A percentile compares a stretch with the other conserved stretches of the same genome.
Evolutionary conservation across 2,888 invertebrate species (phyloP).

Genomic region (Hirtodrosophila cameraria): DNA sequence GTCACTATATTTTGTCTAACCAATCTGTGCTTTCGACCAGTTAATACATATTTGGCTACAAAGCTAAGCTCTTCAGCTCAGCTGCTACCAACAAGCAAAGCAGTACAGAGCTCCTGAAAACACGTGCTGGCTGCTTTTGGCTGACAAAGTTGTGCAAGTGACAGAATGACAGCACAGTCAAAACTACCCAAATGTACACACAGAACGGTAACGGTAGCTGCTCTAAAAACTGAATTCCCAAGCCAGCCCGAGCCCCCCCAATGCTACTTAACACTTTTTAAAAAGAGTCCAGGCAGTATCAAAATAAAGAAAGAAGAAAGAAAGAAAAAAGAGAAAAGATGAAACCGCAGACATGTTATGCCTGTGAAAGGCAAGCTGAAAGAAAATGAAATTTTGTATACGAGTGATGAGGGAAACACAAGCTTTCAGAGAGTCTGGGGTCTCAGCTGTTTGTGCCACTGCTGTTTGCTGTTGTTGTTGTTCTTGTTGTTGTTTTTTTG

Average conservation of each 20-base stretch:
- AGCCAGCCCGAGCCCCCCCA: slow-evolving; percentile 21
- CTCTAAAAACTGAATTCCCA: no score
- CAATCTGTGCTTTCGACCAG: slow-evolving; percentile 12
- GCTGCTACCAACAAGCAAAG: slow-evolving; percentile 8
- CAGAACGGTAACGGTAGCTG: slow-evolving; percentile 23
- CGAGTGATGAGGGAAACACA: neutral
- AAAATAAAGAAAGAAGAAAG: slow-evolving; percentile 15
- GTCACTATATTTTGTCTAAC: slow-evolving; percentile 20
- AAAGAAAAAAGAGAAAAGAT: slow-evolving; percentile 5
- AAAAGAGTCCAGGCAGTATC: slow-evolving; percentile 14
- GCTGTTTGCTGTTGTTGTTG: slow-evolving; percentile 13
- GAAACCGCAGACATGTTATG: slow-evolving; percentile 58
- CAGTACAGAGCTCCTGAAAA: neutral
- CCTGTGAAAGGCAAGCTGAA: slow-evolving; percentile 39
- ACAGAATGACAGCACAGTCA: slow-evolving; percentile 71
- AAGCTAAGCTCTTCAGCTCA: slow-evolving; percentile 14
- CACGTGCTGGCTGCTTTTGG: slow-evolving; percentile 37
- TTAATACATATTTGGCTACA: slow-evolving; percentile 11
- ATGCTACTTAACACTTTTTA: slow-evolving; percentile 52
- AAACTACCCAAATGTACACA: slow-evolving; percentile 61
- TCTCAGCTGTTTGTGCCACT: slow-evolving; percentile 66
- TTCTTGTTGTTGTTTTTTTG: slow-evolving; percentile 20
- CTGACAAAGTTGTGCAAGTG: slow-evolving; percentile 67
- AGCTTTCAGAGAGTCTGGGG: no score
- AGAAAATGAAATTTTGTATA: slow-evolving; percentile 54